phyloP scores from a whole-genome alignment of 2,113 vertebrate genomes.

The Actinemys pallida region DNA sequence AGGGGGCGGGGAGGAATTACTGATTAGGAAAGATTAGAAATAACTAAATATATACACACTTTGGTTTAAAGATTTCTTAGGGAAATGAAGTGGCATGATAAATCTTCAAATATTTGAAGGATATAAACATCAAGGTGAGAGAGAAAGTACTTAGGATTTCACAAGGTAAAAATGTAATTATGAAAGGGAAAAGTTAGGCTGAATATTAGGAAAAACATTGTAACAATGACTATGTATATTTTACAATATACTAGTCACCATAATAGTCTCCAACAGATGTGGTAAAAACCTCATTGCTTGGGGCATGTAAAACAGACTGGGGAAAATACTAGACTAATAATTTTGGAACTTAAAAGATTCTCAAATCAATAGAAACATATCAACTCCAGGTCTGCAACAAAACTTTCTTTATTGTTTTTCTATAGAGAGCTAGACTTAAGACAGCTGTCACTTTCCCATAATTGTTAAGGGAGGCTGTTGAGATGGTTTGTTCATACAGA shows the following conservation, averaged over 20 bases:
- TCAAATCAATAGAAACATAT: background rate
- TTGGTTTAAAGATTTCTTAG: background rate
- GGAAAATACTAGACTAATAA: background rate
- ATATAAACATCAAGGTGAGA: background rate
- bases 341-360: background rate
- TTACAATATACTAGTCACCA: background rate
- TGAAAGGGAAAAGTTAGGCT: background rate
- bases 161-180: background rate
- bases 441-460: background rate
- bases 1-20: background rate
- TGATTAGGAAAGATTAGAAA: background rate
- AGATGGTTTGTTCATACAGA: background rate
- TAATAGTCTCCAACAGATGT: background rate
- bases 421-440: background rate
- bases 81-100: background rate
- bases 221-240: background rate
- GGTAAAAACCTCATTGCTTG: background rate
- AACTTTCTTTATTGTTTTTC: background rate
- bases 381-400: background rate
- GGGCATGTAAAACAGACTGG: background rate
- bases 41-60: background rate
- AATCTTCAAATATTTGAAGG: background rate
- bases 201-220: background rate
- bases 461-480: background rate
- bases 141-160: background rate